phyloP scores from a whole-genome alignment of 2,797 vertebrate genomes.

The Coilia nasus region DNA sequence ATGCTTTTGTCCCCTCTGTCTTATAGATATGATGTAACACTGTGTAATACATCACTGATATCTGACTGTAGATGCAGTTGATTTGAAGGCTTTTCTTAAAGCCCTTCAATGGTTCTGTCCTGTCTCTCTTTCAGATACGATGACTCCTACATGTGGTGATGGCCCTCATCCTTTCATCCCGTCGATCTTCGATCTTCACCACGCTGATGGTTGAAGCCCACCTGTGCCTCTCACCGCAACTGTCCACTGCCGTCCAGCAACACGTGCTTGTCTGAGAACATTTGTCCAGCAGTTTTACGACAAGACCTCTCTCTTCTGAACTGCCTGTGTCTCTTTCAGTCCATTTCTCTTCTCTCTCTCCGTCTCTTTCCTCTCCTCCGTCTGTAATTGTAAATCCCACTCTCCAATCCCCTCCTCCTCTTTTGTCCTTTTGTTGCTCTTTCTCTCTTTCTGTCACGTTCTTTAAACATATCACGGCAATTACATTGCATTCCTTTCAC shows the following conservation, averaged over 20 bases:
- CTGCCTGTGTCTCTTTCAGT: conserved; percentile 33
- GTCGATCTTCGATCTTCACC: neutral
- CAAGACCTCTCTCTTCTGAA: conserved; percentile 27
- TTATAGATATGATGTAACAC: conserved; percentile 64
- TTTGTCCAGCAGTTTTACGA: conserved; percentile 42
- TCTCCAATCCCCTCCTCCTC: conserved; percentile 35
- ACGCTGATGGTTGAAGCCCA: conserved; percentile 58
- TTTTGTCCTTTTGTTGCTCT: conserved; percentile 24
- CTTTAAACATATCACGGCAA: conserved; percentile 21
- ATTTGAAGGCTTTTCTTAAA: too few relatives aligned
- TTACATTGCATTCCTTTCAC: conserved; percentile 41
- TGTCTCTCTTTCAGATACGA: conserved; percentile 65
- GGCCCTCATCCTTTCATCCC: conserved; percentile 13
- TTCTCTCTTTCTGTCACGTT: neutral
- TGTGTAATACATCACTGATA: too few relatives aligned
- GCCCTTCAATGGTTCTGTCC: neutral
- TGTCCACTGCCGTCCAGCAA: conserved; percentile 41
- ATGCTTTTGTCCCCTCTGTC: conserved; percentile 21
- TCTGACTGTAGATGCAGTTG: too few relatives aligned
- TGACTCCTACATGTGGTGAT: conserved; percentile 74
- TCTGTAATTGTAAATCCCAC: neutral
- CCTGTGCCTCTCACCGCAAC: conserved; percentile 64
- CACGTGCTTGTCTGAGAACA: conserved; percentile 34
- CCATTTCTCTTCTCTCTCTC: neutral
- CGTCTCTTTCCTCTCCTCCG: neutral